Base-by-base conservation (phyloP, 2,797 vertebrate genomes). In the Neoniphon sammara region DNA sequence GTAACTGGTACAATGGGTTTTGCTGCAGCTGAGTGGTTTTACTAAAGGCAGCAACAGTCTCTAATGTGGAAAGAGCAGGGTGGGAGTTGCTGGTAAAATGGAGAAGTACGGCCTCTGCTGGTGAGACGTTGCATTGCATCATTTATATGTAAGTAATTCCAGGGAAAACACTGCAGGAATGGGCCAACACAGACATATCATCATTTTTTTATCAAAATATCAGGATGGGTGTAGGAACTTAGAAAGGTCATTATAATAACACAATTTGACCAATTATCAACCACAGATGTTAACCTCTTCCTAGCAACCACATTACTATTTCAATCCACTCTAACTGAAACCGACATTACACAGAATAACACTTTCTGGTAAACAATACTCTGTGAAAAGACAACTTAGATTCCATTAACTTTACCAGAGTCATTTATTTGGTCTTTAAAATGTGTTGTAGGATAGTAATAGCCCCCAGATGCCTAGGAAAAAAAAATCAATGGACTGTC, bases 21-120 rank as follows among this genome's bases (percentile, higher is more conserved):
- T 75, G 64, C 68, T 77, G 30, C 30, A 31, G 30, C 30, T 65
- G 61, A 70, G 60, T 23, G 50, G 27, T 30, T 49, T 9, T 21
- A 68, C 20, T 53, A 81, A 30, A 75, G 87, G 84, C 31, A 62
- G 36, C 77, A 53, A 68, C 83, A 85, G 88, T 84, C 90, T 87
- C 90, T 77, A 86, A 86, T 86, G 91, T 78, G 31, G 71, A 73
- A 69, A 6, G 63, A 59, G 60, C 9, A 30, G 71, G n/a, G 39
- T 78, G n/a, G 31, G 30, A 59, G 36, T 7, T 12, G 15, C 5
- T 42, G 7, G 46, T 52, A 34, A 67, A 55, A 73, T 67, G 88
- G 90, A 78, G 61, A 54, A 73, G 34, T 54, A 65, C 82, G 86
- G 80, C 91, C 87, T 92, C 94, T 94, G 88, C 78, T 92, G 93